phyloP scores from a whole-genome alignment of 2,888 invertebrate species.

The Mystacides longicornis region DNA sequence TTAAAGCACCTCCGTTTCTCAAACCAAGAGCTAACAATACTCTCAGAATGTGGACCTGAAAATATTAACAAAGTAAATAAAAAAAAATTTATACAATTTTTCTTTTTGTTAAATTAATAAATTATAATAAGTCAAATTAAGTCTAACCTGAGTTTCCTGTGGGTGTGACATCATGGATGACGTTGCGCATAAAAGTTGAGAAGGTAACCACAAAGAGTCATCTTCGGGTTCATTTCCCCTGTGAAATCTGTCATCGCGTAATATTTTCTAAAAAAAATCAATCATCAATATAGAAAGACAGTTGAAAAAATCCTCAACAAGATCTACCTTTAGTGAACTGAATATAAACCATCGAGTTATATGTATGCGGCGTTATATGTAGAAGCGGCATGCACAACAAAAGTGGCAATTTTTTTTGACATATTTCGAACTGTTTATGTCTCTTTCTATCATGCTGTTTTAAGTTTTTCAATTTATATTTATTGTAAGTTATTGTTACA shows the following conservation, averaged over 20 bases:
- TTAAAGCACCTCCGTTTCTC: constrained; percentile 81
- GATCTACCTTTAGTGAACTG: no score
- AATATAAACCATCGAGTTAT: no score
- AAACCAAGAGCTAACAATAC: constrained; percentile 83
- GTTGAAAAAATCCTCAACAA: not conserved
- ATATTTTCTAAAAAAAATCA: constrained; percentile 59
- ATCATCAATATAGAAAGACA: not conserved
- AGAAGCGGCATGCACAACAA: no score
- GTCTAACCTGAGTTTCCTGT: constrained; percentile 76
- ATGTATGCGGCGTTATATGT: no score
- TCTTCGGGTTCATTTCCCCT: constrained; percentile 85
- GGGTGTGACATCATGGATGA: constrained; percentile 69
- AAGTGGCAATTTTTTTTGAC: no score
- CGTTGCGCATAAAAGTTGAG: constrained; percentile 81
- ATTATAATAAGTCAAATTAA: not conserved
- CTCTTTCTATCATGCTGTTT: no score
- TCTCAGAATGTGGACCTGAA: constrained; percentile 54
- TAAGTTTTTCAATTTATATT: no score
- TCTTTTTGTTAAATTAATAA: not conserved
- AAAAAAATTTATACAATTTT: no score
- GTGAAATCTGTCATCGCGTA: constrained; percentile 87
- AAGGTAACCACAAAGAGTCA: constrained; percentile 87
- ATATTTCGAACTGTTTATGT: no score
- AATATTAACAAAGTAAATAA: not conserved
- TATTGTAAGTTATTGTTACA: no score